Evolutionary conservation across 35 echinoderm and acorn worm genomes (phyloP).

Genomic region (Apostichopus parvimensis): DNA sequence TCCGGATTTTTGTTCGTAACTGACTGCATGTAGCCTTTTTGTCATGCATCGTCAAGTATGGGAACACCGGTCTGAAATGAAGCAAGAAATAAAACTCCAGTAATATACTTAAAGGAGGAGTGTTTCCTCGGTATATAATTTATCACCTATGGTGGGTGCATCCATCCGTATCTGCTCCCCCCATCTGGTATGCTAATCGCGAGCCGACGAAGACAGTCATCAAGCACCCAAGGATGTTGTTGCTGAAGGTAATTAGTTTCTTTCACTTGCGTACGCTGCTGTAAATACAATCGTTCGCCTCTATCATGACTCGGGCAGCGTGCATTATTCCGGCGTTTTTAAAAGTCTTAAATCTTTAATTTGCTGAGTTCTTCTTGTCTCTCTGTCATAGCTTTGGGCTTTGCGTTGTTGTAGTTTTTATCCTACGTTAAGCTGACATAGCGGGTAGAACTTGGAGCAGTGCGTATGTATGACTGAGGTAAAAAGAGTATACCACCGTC

Average conservation of each 20-base stretch:
- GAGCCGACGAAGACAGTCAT: not conserved
- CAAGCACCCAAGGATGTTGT: slow-evolving; percentile 27
- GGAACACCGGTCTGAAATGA: not conserved
- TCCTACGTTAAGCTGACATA: no score
- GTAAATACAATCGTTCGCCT: not conserved
- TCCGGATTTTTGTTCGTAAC: not conserved
- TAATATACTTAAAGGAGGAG: slow-evolving; percentile 6
- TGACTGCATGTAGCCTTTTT: not conserved
- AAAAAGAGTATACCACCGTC: no score
- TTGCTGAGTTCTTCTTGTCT: not conserved
- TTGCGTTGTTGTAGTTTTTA: no score
- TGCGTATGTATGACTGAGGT: no score
- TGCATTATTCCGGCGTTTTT: slow-evolving; percentile 1
- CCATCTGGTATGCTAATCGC: slow-evolving; percentile 48
- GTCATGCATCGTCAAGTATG: slow-evolving; percentile 27
- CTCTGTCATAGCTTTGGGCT: not conserved
- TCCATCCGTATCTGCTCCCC: slow-evolving; percentile 16
- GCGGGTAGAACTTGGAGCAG: no score
- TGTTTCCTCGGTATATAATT: not conserved
- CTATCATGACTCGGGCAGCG: not conserved
- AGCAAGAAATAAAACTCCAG: slow-evolving; percentile 10
- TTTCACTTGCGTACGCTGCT: not conserved
- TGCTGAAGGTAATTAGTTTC: slow-evolving; percentile 39
- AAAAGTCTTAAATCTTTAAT: slow-evolving; percentile 29
- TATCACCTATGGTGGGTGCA: slow-evolving; percentile 40